These are phyloP conservation scores for Griposia aprilina DNA, from an alignment of 2,888 invertebrate genomes.

Conservation along the genomic window DNA sequence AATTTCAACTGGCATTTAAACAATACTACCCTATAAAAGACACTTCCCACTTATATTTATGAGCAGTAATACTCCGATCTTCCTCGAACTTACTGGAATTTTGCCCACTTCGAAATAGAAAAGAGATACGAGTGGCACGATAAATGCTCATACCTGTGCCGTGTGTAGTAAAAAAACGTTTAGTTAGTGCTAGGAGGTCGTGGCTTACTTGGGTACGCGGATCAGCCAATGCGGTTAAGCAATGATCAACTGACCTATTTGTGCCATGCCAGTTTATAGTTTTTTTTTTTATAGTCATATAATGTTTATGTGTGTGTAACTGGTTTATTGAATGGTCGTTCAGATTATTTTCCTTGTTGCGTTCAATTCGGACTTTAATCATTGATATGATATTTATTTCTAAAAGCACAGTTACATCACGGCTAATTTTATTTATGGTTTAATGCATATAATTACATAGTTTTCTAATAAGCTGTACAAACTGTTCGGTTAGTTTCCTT, in stretches of 20 bases:
- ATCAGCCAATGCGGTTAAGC: constrained; percentile 56
- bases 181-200: constrained; percentile 58
- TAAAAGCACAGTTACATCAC: not conserved
- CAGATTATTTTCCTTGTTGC: constrained; percentile 28
- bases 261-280: constrained; percentile 18
- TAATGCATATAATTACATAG: not conserved
- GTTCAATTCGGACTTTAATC: not conserved
- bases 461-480: constrained; percentile 8
- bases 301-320: constrained; percentile 22
- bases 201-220: constrained; percentile 53
- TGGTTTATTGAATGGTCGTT: constrained; percentile 39
- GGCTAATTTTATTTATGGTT: not conserved
- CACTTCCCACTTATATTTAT: not conserved
- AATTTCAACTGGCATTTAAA: constrained; percentile 10
- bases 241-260: constrained; percentile 62
- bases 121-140: constrained; percentile 36
- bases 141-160: constrained; percentile 31
- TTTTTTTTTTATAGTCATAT: constrained; percentile 24
- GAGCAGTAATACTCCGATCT: constrained; percentile 5
- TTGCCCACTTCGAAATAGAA: constrained; percentile 41
- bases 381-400: constrained; percentile 4
- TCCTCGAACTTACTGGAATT: constrained; percentile 35
- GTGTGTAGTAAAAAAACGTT: constrained; percentile 54
- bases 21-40: not conserved
- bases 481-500: not conserved